Evolutionary conservation across 1,140 invertebrate species (phyloP).

Genomic region (Nixonia krombeini): DNA sequence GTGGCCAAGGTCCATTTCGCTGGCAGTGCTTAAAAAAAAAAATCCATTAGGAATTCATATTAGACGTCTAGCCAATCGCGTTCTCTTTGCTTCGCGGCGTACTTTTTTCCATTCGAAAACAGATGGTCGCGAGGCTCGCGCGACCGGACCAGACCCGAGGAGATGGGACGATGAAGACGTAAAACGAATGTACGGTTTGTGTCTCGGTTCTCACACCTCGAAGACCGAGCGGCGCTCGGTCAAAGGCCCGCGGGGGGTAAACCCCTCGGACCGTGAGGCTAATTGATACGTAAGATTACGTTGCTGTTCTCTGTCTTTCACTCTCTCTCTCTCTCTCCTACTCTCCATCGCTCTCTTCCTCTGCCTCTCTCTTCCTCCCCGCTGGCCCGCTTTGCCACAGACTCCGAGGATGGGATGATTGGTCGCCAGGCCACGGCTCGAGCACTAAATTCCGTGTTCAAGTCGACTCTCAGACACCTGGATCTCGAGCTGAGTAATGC

Average conservation of each 20-base stretch:
- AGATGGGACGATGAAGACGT: conserved; percentile 53
- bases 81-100: conserved; percentile 19
- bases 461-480: conserved; percentile 42
- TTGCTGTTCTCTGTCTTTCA: conserved; percentile 50
- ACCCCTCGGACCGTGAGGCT: conserved; percentile 68
- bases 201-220: conserved; percentile 68
- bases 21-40: too few relatives aligned
- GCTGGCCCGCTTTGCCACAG: too few relatives aligned
- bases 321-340: conserved; percentile 33
- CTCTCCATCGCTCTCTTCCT: conserved; percentile 9
- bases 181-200: conserved; percentile 49
- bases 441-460: conserved; percentile 58
- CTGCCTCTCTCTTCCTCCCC: conserved; percentile 17
- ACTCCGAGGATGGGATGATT: conserved; percentile 52
- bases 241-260: conserved; percentile 72
- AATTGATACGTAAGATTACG: conserved; percentile 73
- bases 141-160: conserved; percentile 7
- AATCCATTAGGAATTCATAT: conserved; percentile 38
- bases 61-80: conserved; percentile 22
- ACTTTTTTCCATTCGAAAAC: conserved; percentile 28
- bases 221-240: conserved; percentile 67
- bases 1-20: not conserved
- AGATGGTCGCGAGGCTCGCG: conserved; percentile 37
- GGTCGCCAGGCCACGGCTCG: conserved; percentile 50
- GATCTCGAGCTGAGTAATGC: conserved; percentile 36